Conservation (phyloP, 2,888 invertebrate genomes). For the Drosophila sordidapex region DNA sequence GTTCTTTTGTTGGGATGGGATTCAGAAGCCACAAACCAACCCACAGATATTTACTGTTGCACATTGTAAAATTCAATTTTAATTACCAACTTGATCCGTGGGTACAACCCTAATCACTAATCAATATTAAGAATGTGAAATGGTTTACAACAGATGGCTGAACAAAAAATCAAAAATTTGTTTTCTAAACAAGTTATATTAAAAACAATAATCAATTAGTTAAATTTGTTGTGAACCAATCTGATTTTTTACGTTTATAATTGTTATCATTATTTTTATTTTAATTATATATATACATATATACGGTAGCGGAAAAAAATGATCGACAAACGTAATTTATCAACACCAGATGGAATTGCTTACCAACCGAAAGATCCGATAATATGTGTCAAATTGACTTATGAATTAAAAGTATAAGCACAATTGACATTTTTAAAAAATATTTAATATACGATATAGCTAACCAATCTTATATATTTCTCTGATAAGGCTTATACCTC, state of each 20-base stretch:
- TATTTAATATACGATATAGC: background rate
- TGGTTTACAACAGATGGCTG: background rate
- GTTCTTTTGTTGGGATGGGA: background rate
- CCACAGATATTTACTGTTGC: too few species aligned
- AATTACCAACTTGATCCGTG: background rate
- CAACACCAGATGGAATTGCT: background rate
- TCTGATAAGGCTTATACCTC: background rate
- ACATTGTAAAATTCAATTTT: background rate
- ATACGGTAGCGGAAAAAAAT: background rate
- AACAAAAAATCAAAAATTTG: background rate
- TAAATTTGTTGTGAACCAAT: too few species aligned
- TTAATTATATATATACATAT: background rate
- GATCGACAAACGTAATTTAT: background rate
- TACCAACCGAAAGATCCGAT: background rate
- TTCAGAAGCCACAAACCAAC: background rate
- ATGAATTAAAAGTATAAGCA: background rate
- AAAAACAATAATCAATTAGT: background rate
- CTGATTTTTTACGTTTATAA: background rate
- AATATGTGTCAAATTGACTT: too few species aligned
- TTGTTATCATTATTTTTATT: background rate
- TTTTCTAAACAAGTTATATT: too few species aligned
- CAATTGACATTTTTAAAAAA: background rate
- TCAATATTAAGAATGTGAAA: background rate
- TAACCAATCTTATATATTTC: slow-evolving; percentile 6
- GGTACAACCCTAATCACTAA: background rate